Percentiles rank a stretch among this genome's conserved stretches.
Evolutionary conservation across 2,888 invertebrate genomes (phyloP).

Genomic region (Temnothorax unifasciatus): DNA sequence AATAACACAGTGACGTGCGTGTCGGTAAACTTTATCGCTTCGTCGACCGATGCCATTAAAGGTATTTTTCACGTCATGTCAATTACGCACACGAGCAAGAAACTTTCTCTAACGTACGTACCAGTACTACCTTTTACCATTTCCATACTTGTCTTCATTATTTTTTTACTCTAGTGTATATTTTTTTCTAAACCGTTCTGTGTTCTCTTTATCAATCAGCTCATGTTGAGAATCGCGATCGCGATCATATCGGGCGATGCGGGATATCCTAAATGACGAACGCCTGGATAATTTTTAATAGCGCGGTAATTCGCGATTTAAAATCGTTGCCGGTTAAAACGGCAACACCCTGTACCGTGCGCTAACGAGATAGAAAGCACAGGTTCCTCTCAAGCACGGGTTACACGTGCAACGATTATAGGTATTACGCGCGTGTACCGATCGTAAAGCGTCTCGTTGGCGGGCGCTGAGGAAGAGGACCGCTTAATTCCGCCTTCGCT

Average conservation of each 20-base stretch:
- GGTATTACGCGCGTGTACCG: conserved; percentile 81
- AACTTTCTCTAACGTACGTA: conserved; percentile 29
- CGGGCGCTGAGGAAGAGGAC: conserved; percentile 23
- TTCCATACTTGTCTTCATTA: conserved; percentile 6
- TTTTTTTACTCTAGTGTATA: not conserved
- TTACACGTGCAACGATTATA: conserved; percentile 82
- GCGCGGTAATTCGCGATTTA: not conserved
- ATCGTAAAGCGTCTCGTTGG: conserved; percentile 69
- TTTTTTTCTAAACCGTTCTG: not conserved
- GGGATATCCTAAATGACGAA: not conserved
- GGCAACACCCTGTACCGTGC: not conserved
- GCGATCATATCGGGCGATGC: not conserved
- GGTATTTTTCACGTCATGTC: conserved; percentile 49
- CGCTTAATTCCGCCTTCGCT: conserved; percentile 39
- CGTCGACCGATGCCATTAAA: conserved; percentile 52
- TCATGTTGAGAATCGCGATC: not conserved
- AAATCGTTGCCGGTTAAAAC: not conserved
- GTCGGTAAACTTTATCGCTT: conserved; percentile 53
- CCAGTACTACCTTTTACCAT: not conserved
- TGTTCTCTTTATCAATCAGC: not conserved
- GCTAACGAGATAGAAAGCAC: conserved; percentile 78
- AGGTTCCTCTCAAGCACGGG: conserved; percentile 79
- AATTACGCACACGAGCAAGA: conserved; percentile 38
- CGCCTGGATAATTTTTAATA: not conserved
- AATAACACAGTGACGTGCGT: conserved; percentile 54